Conservation (phyloP, 2,113 vertebrate genomes). For the human region DNA sequence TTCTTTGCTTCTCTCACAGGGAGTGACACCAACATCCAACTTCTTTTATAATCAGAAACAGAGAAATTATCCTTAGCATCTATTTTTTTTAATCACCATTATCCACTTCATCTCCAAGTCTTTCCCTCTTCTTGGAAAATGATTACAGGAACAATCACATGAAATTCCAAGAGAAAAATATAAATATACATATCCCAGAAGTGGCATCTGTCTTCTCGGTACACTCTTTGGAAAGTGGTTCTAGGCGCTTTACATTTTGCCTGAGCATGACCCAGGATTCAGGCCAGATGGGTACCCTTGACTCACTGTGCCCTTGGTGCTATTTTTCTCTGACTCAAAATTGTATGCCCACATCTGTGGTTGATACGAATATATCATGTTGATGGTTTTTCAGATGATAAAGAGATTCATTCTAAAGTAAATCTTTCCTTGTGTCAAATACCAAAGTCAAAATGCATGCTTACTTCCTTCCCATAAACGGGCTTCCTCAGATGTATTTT, state of each 20-base stretch:
- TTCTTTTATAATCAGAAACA: not conserved
- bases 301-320: constrained; percentile 20
- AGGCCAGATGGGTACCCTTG: constrained; percentile 74
- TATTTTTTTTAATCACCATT: not conserved
- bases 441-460: not conserved
- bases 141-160: constrained; percentile 58
- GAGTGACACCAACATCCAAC: not conserved
- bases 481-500: not conserved
- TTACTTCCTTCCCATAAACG: not conserved
- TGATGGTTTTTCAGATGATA: not conserved
- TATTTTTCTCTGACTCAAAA: not conserved
- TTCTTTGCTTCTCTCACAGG: not conserved
- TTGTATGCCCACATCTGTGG: not conserved
- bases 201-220: constrained; percentile 76
- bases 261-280: constrained; percentile 66
- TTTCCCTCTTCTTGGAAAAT: constrained; percentile 65
- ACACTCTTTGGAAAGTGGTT: constrained; percentile 73
- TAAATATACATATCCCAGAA: constrained; percentile 64
- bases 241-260: constrained; percentile 62
- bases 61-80: not conserved
- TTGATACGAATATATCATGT: not conserved
- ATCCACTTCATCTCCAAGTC: not conserved
- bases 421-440: not conserved
- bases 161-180: constrained; percentile 69
- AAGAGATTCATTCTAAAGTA: not conserved